Percentiles rank a stretch among this genome's conserved stretches.
Evolutionary conservation across 2,888 invertebrate genomes (phyloP).

Genomic region (Tetranychus truncatus): DNA sequence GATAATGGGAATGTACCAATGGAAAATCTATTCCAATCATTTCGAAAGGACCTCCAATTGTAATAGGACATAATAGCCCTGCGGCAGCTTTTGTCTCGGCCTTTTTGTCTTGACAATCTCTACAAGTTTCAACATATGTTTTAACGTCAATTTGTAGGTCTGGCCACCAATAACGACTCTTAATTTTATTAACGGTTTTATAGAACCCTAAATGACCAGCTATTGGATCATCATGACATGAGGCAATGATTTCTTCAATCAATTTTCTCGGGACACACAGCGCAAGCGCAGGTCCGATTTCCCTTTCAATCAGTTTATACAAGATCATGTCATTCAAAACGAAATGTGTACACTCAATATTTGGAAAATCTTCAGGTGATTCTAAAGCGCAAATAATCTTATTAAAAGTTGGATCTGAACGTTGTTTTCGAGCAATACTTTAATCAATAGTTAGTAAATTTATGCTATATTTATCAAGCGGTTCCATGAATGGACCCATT

Average conservation of each 20-base stretch:
- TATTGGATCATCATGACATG: too few species aligned
- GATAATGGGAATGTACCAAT: conserved; percentile 22
- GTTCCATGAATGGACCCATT: too few species aligned
- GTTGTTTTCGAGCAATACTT: too few species aligned
- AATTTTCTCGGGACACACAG: neutral
- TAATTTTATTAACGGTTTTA: neutral
- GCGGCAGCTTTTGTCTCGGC: neutral
- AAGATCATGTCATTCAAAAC: neutral
- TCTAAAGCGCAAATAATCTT: too few species aligned
- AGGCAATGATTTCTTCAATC: neutral
- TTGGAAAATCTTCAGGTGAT: neutral
- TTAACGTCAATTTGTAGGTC: too few species aligned
- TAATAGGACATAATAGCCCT: neutral
- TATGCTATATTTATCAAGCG: too few species aligned
- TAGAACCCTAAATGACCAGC: too few species aligned
- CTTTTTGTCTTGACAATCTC: neutral
- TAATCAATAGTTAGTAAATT: too few species aligned
- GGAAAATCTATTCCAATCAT: conserved; percentile 23
- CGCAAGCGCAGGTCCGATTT: neutral
- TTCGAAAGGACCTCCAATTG: neutral
- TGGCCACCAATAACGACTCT: neutral
- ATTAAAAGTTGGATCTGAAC: too few species aligned
- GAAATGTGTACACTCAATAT: neutral
- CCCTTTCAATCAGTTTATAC: neutral
- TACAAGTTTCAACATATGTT: neutral